phyloP scores from a whole-genome alignment of 2,113 vertebrate species.

The Tricholaema leucomelas region DNA sequence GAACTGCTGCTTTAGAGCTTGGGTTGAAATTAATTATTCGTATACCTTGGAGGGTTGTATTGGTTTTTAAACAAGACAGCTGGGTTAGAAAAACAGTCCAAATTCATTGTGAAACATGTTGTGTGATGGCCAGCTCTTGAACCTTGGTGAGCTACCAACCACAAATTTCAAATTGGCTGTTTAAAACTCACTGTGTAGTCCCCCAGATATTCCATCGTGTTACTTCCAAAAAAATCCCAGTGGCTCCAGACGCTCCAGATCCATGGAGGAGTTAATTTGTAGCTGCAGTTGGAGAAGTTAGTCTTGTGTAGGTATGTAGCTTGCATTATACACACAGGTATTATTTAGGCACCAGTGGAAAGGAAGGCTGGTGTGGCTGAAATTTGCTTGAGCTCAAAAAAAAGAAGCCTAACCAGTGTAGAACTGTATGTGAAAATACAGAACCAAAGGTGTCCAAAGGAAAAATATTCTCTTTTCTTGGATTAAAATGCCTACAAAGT shows the following conservation, averaged over 20 bases:
- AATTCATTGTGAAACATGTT: not conserved
- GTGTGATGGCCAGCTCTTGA: constrained; percentile 11
- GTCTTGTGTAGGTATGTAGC: not conserved
- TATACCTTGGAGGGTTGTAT: constrained; percentile 21
- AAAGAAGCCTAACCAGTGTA: not conserved
- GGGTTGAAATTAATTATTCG: constrained; percentile 50
- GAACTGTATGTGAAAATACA: not conserved
- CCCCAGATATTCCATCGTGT: not conserved
- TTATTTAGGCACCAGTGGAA: not conserved
- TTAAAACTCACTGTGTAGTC: not conserved
- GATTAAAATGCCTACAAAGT: not conserved
- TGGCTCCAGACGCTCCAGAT: not conserved
- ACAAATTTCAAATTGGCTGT: constrained; percentile 23
- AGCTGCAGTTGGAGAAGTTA: not conserved
- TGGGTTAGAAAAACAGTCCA: constrained; percentile 2
- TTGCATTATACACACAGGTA: not conserved
- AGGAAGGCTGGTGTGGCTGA: not conserved
- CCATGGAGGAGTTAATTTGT: not conserved
- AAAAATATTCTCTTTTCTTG: not conserved
- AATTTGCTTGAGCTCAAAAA: not conserved
- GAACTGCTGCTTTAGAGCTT: constrained; percentile 2
- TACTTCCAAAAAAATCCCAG: not conserved
- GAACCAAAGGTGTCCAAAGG: not conserved
- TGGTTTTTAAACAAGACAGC: constrained; percentile 45
- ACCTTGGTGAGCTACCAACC: not conserved